Evolutionary conservation across 2,888 invertebrate genomes (phyloP), one percentile per base, ranked within the genome.

Genomic region (Congeria kusceri): DNA sequence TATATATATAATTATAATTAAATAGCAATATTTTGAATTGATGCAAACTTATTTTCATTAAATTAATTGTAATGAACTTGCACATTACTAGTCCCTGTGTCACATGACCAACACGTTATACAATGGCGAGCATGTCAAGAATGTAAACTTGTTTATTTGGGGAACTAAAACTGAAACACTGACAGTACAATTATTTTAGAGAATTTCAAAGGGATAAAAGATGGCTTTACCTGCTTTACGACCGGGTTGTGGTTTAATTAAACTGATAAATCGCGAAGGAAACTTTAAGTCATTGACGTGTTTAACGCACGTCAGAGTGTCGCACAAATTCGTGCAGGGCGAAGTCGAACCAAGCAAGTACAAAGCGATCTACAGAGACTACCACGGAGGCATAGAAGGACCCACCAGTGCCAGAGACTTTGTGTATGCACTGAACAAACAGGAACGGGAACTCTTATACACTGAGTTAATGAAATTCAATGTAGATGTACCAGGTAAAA

Each of bases 401-500:
- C 69, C 81, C 28, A 71, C 79, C 18, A 81, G 74, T 27, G 87
- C 88, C 1, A 84, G 88, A 79, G 91, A 91, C 58, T 89, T 92
- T 70, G 87, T 92, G 32, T 89, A 87, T 77, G 87, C 86, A 18
- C 73, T 92, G 46, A 86, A 85, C 47, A 72, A 84, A 27, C 80
- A 78, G 25, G 91, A 92, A 83, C 78, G 92, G 68, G 59, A 67
- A 23, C 78, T 90, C 25, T 77, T 92, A 29, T 70, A 87, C 18
- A 64, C 79, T 49, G 90, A 91, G 78, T 72, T 92, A 32, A 81
- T 86, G 66, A 80, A 81, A 59, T 89, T 89, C 75, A 84, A 90
- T 73, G 69, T 25, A 49, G 25, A 57, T 20, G 59, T 59, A 68
- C 28, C 58, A 58, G 58, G 58, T 58, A 27, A 27, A 39, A 11